These are phyloP conservation scores for Microtus richardsoni DNA, from an alignment of 2,113 vertebrate species.

Conservation along the genomic window DNA sequence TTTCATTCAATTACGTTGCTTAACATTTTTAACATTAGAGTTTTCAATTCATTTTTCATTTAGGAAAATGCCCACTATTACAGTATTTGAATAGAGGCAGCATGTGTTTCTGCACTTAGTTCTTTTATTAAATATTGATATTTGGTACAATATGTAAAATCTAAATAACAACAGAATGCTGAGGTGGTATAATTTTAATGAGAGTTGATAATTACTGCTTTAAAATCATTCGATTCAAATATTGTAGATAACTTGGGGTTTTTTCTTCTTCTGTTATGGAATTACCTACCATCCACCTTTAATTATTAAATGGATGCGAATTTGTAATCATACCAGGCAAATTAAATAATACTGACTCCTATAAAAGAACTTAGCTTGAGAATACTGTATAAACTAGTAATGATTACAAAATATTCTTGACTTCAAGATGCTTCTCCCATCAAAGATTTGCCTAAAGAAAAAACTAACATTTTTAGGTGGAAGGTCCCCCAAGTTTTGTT, in stretches of 20 bases:
- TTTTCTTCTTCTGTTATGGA: neutral
- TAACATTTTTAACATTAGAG: conserved; percentile 12
- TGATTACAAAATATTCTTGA: neutral
- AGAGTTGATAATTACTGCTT: conserved; percentile 7
- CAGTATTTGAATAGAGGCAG: neutral
- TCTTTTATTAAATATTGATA: neutral
- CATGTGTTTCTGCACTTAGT: neutral
- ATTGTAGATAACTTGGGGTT: neutral
- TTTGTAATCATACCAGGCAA: neutral
- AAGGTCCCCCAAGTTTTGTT: neutral
- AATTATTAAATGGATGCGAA: neutral
- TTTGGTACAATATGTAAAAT: conserved; percentile 18
- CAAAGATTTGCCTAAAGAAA: neutral
- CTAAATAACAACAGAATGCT: neutral
- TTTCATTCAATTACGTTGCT: neutral
- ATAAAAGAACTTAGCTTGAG: neutral
- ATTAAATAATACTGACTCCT: neutral
- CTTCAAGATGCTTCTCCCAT: neutral
- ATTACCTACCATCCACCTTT: neutral
- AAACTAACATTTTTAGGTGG: neutral
- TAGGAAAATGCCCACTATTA: neutral
- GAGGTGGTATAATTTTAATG: neutral
- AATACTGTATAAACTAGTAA: neutral
- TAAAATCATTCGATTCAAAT: conserved; percentile 4
- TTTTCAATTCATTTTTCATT: neutral